Percentiles rank a stretch among this genome's conserved stretches.
Evolutionary conservation across 2,113 vertebrate genomes (phyloP).

Genomic region (Pionites leucogaster): DNA sequence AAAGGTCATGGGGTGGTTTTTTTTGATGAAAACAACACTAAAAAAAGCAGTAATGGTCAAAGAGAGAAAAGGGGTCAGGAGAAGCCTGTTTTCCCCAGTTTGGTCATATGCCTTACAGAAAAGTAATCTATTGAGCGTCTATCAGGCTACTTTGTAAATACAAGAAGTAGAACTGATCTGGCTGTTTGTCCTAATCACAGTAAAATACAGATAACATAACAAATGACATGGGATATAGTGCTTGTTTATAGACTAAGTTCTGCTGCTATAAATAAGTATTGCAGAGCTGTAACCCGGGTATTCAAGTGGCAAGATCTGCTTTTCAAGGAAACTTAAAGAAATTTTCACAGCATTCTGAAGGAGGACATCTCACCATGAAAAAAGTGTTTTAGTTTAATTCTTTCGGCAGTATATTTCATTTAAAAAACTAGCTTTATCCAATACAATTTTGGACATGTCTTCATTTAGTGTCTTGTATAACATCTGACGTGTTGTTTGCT

Average conservation of each 20-base stretch:
- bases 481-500: fast-evolving
- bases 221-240: background rate
- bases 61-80: background rate
- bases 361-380: background rate
- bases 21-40: slow-evolving; percentile 24
- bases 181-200: slow-evolving; percentile 59
- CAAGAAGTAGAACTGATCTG: slow-evolving; percentile 43
- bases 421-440: background rate
- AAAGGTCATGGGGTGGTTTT: slow-evolving; percentile 43
- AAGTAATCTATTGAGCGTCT: background rate
- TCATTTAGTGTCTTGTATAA: background rate
- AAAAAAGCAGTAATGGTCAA: slow-evolving; percentile 16
- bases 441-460: background rate
- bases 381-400: background rate
- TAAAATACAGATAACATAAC: slow-evolving; percentile 43
- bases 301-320: background rate
- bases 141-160: slow-evolving; percentile 42
- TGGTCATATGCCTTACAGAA: background rate
- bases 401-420: background rate
- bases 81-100: background rate
- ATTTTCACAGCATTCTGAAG: background rate
- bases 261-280: background rate
- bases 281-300: background rate
- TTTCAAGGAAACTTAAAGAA: background rate
- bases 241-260: background rate